Base-by-base conservation (phyloP, 2,113 vertebrate species). In the Pardalotus punctatus region DNA sequence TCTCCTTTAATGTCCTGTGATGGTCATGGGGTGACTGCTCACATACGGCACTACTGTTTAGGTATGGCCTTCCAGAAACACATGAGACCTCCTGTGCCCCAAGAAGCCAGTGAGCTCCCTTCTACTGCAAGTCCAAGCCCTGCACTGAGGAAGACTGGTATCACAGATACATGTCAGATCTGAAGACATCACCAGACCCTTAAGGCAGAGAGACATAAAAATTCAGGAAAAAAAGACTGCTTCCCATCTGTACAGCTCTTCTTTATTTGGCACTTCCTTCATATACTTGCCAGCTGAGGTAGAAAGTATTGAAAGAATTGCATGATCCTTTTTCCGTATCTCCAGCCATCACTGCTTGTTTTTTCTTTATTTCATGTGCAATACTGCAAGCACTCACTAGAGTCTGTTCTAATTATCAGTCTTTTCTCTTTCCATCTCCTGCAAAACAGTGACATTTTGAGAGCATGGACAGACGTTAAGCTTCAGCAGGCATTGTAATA, bases 41-140 rank as follows among this genome's bases (percentile, higher is more conserved):
- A 29, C 28, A 47, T 5, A 42, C 6, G 9, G 2, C 12, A 28
- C 2, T 57, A 7, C 8, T 3, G 5, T 28, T 23, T 1, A 38
- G 4, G 1, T 6, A 53, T 38, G 57, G 16, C 3, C 21, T 74
- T 64, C 43, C 43, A 27, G 40, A n/a, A 33, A 24, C 2, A 25
- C 2, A n/a, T 5, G 27, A 81, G 3, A 16, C 2, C 8, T 57
- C 31, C 9, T 60, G 2, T 27, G 6, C 5, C 11, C 10, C 14
- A 80, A 28, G 15, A 65, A 62, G 10, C 2, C 22, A 25, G 2
- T 71, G 20, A 67, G 8, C 4, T 60, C 25, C 5, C 4, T 54
- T 81, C 20, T 33, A 47, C 5, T 31, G 6, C 12, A 10, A 64
- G 14, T 60, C 23, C 11, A 40, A 77, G 10, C 5, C 31, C 12